Evolutionary conservation across 2,113 vertebrate genomes (phyloP).

Genomic region (Monarcha castaneiventris): DNA sequence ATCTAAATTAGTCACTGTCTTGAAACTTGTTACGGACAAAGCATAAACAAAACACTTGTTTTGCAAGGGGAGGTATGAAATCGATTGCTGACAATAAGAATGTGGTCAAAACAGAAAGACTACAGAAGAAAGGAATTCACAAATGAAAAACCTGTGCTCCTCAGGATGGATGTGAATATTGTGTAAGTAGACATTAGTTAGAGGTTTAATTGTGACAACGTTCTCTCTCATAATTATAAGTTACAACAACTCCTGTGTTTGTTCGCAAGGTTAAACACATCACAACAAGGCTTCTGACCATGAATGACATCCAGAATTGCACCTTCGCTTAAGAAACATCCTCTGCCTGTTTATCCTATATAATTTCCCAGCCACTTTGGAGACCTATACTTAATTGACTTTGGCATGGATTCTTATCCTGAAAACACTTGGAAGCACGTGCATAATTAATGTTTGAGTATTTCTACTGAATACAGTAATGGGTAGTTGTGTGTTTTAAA

Average conservation of each 20-base stretch:
- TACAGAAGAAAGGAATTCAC: slow-evolving; percentile 55
- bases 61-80: slow-evolving; percentile 5
- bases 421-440: slow-evolving; percentile 27
- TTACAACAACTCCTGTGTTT: slow-evolving; percentile 14
- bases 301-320: slow-evolving; percentile 22
- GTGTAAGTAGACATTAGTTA: slow-evolving; percentile 56
- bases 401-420: slow-evolving; percentile 17
- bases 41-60: slow-evolving; percentile 23
- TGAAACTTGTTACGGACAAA: not conserved
- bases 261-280: slow-evolving; percentile 16
- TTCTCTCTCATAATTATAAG: slow-evolving; percentile 43
- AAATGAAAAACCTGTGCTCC: slow-evolving; percentile 45
- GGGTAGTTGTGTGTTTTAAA: not conserved
- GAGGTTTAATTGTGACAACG: slow-evolving; percentile 38
- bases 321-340: slow-evolving; percentile 56
- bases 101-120: slow-evolving; percentile 48
- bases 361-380: slow-evolving; percentile 45
- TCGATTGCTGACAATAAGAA: slow-evolving; percentile 1
- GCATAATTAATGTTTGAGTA: slow-evolving; percentile 27
- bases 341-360: slow-evolving; percentile 27
- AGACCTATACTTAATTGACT: slow-evolving; percentile 25
- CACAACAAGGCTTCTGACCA: slow-evolving; percentile 19
- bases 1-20: not conserved
- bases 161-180: not conserved
- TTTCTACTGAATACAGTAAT: slow-evolving; percentile 15